Percentiles rank a stretch among this genome's conserved stretches.
Evolutionary conservation across 2,888 invertebrate species (phyloP).

Genomic region (Papilio demoleus): DNA sequence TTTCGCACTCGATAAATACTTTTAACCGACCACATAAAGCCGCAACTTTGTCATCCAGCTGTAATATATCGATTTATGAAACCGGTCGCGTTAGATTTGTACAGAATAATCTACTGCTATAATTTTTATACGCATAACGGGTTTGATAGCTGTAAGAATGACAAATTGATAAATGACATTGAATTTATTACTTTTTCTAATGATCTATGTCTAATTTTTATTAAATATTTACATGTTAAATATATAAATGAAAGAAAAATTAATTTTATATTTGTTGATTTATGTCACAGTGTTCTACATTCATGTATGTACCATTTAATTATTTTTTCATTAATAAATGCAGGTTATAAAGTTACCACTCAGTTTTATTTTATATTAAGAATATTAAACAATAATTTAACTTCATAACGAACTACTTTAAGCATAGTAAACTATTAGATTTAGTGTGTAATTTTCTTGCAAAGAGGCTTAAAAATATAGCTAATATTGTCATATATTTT

Average conservation of each 20-base stretch:
- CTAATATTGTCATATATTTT: too few relatives aligned
- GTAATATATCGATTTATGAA: constrained; percentile 31
- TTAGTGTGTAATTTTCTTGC: too few relatives aligned
- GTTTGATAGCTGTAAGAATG: background rate
- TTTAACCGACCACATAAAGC: constrained; percentile 33
- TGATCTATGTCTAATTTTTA: background rate
- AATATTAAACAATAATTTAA: too few relatives aligned
- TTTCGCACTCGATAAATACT: constrained; percentile 41
- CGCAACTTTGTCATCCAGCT: constrained; percentile 35
- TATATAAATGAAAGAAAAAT: background rate
- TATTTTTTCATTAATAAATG: too few relatives aligned
- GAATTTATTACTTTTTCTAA: constrained; percentile 8
- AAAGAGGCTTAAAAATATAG: too few relatives aligned
- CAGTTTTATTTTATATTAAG: too few relatives aligned
- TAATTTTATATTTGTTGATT: background rate
- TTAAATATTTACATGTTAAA: background rate
- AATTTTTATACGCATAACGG: constrained; percentile 1
- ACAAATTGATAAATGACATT: constrained; percentile 12
- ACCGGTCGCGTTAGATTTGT: constrained; percentile 25
- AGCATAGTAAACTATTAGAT: too few relatives aligned
- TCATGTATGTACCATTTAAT: too few relatives aligned
- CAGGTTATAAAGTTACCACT: too few relatives aligned
- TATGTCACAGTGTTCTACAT: background rate
- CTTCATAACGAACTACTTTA: too few relatives aligned
- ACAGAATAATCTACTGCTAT: background rate